Evolutionary conservation across 2,797 vertebrate genomes (phyloP).

Genomic region (Clarias pachynema): DNA sequence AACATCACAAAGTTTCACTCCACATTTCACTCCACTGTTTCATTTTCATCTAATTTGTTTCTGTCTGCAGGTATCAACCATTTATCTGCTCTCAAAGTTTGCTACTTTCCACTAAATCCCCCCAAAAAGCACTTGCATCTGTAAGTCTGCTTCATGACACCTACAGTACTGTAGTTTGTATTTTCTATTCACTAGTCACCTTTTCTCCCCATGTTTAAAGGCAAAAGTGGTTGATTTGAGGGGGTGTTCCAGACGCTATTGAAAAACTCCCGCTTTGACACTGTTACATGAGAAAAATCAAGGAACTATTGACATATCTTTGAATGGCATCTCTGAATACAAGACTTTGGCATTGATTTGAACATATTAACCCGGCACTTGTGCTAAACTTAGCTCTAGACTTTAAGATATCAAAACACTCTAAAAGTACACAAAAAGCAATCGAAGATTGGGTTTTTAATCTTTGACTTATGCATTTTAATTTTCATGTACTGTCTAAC

Average conservation of each 20-base stretch:
- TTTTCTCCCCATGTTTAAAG: background rate
- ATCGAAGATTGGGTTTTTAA: background rate
- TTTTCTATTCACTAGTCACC: slow-evolving; percentile 12
- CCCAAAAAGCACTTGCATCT: background rate
- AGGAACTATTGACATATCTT: slow-evolving; percentile 1
- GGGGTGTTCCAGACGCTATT: slow-evolving; percentile 5
- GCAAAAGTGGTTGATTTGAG: slow-evolving; percentile 7
- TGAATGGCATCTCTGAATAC: slow-evolving; percentile 9
- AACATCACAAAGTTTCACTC: background rate
- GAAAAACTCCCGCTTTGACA: slow-evolving; percentile 16
- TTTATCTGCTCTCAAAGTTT: background rate
- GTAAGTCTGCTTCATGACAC: background rate
- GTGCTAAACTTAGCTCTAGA: background rate
- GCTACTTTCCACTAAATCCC: background rate
- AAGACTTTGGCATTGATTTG: slow-evolving; percentile 8
- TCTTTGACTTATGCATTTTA: background rate
- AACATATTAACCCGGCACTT: background rate
- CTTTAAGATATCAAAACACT: slow-evolving; percentile 7
- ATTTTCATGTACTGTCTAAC: background rate
- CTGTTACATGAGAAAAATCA: background rate
- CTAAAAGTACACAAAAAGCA: slow-evolving; percentile 17
- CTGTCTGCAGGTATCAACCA: background rate
- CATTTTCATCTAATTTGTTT: background rate
- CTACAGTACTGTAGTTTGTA: slow-evolving; percentile 2
- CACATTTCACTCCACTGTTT: background rate